Percentiles rank a stretch among this genome's conserved stretches.
phyloP scores from a whole-genome alignment of 92 coral and sea anemone genomes.

The Zoanthus solanderi region DNA sequence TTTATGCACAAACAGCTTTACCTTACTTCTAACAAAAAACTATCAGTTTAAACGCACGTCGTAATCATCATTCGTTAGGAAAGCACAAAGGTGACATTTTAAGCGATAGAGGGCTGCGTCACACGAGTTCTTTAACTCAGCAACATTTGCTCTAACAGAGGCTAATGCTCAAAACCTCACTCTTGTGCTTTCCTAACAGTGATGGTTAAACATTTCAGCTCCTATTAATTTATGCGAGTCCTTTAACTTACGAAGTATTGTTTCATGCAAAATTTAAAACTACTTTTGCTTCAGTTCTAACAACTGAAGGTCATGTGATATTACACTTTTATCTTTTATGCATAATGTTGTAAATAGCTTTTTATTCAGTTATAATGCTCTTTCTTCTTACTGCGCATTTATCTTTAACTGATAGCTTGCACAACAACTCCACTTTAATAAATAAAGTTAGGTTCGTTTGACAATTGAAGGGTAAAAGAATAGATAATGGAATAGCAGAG shows the following conservation, averaged over 20 bases:
- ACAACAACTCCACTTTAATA: too few species aligned
- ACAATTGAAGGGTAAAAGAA: not conserved
- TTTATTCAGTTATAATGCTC: not conserved
- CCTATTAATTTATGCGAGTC: too few species aligned
- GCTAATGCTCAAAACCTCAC: too few species aligned
- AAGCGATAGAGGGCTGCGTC: too few species aligned
- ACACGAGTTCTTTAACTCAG: too few species aligned
- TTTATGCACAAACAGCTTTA: not conserved
- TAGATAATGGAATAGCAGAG: not conserved
- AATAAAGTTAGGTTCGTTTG: not conserved
- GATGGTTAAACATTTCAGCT: too few species aligned
- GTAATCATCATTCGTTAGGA: too few species aligned
- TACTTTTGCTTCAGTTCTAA: not conserved
- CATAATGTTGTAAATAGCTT: not conserved
- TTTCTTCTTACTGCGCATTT: conserved; percentile 7
- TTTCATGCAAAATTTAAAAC: not conserved
- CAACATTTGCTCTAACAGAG: too few species aligned
- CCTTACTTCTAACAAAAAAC: too few species aligned
- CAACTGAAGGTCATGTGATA: not conserved
- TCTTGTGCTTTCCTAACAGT: too few species aligned
- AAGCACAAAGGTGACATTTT: too few species aligned
- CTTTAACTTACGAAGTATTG: not conserved
- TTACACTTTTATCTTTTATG: not conserved
- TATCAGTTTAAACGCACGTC: too few species aligned
- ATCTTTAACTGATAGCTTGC: not conserved